Evolutionary conservation across 37 sponge, comb jelly and placozoan genomes (phyloP), one percentile per base, ranked within the genome.

Genomic region (Beroe ovata): DNA sequence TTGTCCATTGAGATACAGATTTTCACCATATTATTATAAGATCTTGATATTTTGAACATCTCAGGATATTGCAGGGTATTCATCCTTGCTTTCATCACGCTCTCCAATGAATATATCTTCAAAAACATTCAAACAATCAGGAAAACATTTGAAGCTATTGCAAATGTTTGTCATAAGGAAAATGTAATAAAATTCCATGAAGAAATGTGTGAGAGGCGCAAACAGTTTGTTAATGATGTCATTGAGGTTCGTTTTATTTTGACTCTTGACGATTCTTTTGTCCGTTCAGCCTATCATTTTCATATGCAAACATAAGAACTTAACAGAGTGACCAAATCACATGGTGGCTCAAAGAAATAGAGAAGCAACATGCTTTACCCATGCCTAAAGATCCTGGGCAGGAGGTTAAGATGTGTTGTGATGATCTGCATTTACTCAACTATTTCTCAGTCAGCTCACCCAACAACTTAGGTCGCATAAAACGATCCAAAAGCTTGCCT

Each of bases 261-360:
- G n/a, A n/a, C n/a, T n/a, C n/a, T n/a, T n/a, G n/a, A n/a, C n/a
- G n/a, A n/a, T n/a, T n/a, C n/a, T n/a, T n/a, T n/a, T n/a, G n/a
- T n/a, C n/a, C n/a, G n/a, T n/a, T n/a, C n/a, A n/a, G n/a, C n/a
- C n/a, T n/a, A n/a, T n/a, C n/a, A n/a, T n/a, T n/a, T n/a, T n/a
- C n/a, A n/a, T n/a, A n/a, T n/a, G n/a, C n/a, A n/a, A n/a, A n/a
- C n/a, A n/a, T n/a, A n/a, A n/a, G n/a, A n/a, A n/a, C n/a, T n/a
- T n/a, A n/a, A n/a, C 36, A 66, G 69, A 11, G 69, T 16, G 30
- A 30, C 16, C 69, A 66, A 32, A 66, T 66, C 29, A 1, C 25
- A 1, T 66, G 69, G 69, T 66, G 69, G 69, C 30, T 66, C 36
- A 66, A 66, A 18, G 69, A 66, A 32, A 66, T 66, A 37, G 69